A percentile compares a stretch with the other conserved stretches of the same genome.
phyloP scores from a whole-genome alignment of 2,797 vertebrate genomes.

The Borostomias antarcticus region DNA sequence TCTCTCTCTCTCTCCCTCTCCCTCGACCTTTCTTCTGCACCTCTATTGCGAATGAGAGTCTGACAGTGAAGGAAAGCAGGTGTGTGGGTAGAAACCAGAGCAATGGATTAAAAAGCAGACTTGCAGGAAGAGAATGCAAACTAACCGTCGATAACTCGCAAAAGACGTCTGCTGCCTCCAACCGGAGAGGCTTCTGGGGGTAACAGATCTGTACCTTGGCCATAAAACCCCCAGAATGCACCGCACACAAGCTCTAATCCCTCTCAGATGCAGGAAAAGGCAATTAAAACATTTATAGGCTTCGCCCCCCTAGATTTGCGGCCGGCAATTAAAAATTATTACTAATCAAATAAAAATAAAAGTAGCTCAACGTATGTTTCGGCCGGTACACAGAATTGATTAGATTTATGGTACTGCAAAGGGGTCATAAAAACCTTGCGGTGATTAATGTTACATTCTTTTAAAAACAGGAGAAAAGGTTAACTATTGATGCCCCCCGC shows the following conservation, averaged over 20 bases:
- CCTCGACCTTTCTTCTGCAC: slow-evolving; percentile 5
- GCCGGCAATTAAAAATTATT: slow-evolving; percentile 80
- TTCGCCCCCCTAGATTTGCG: slow-evolving; percentile 70
- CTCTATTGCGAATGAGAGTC: slow-evolving; percentile 9
- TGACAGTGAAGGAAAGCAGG: slow-evolving; percentile 33
- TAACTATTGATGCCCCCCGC: slow-evolving; percentile 48
- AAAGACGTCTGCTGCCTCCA: slow-evolving; percentile 55
- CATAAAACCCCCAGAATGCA: slow-evolving; percentile 64
- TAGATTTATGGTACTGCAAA: slow-evolving; percentile 64
- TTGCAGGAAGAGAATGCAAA: slow-evolving; percentile 27
- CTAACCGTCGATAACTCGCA: slow-evolving; percentile 53
- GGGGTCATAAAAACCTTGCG: slow-evolving; percentile 56
- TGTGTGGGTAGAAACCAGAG: slow-evolving; percentile 38
- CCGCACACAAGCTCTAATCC: slow-evolving; percentile 64
- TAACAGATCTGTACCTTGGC: slow-evolving; percentile 50
- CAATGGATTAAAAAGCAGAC: neutral
- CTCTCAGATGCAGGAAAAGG: slow-evolving; percentile 65
- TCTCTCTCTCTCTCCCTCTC: neutral
- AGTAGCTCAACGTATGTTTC: slow-evolving; percentile 66
- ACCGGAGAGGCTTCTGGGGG: slow-evolving; percentile 62
- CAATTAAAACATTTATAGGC: slow-evolving; percentile 78
- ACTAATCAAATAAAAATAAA: slow-evolving; percentile 81
- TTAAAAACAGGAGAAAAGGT: slow-evolving; percentile 58
- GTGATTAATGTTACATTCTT: slow-evolving; percentile 59
- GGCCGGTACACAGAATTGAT: slow-evolving; percentile 49